Percentiles rank a stretch among this genome's conserved stretches.
These are phyloP conservation scores for Oryzias javanicus DNA, from an alignment of 2,113 vertebrate species.

Conservation along the genomic window DNA sequence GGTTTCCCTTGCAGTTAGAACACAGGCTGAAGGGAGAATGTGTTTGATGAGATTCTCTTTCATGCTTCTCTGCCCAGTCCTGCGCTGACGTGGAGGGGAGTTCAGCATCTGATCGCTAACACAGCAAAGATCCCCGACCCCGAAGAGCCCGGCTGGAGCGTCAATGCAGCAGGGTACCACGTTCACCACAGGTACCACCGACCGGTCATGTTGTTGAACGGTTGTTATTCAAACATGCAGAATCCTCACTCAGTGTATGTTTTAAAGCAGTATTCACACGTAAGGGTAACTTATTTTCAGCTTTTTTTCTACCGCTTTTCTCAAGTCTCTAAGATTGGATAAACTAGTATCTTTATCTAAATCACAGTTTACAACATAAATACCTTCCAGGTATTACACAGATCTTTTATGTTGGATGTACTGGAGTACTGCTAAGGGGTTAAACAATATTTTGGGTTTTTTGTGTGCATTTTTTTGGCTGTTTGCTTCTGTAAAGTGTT, in stretches of 20 bases:
- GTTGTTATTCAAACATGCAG: neutral
- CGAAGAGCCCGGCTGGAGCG: constrained; percentile 72
- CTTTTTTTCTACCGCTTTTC: too few species aligned
- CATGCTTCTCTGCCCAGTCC: constrained; percentile 70
- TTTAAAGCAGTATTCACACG: too few species aligned
- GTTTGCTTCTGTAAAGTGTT: too few species aligned
- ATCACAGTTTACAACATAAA: neutral
- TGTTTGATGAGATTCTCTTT: constrained; percentile 66
- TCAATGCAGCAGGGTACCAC: constrained; percentile 77
- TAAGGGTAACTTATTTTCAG: too few species aligned
- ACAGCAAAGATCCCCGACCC: constrained; percentile 78
- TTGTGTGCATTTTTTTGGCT: too few species aligned
- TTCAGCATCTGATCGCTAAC: constrained; percentile 79
- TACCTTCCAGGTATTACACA: neutral
- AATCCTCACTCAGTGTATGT: too few species aligned
- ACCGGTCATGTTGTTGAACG: neutral
- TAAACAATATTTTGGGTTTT: neutral
- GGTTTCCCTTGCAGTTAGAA: constrained; percentile 41
- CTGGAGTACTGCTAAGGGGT: neutral
- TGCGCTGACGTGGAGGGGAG: constrained; percentile 79
- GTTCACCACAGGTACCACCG: constrained; percentile 81
- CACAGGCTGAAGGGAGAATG: constrained; percentile 35
- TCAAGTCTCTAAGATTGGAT: too few species aligned
- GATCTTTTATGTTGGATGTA: neutral
- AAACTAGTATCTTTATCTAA: too few species aligned